Evolutionary conservation across 2,888 invertebrate genomes (phyloP), one percentile per base, ranked within the genome.

Genomic region (Eubasilissa splendida): DNA sequence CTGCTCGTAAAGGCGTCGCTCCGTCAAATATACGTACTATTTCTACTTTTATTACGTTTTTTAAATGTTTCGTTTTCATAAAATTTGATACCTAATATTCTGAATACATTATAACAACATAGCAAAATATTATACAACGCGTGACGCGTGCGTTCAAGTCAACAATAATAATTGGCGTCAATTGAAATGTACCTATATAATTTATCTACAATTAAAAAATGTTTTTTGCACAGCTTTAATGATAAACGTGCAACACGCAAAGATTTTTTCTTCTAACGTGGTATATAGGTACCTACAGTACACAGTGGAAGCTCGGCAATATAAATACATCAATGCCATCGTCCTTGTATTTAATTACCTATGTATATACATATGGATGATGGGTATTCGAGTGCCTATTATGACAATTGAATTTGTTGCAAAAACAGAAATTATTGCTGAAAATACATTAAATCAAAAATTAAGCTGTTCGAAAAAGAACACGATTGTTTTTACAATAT

Each of bases 181-280:
- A 60, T 42, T 42, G 42, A 42, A 42, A 42, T 42, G 42, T 42
- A 42, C 4, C 42, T 42, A 42, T 42, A 42, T 42, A 42, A 42
- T 42, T 42, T 42, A 42, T 42, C 42, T 42, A 60, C 60, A 60
- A 60, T 60, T 60, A n/a, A 60, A 60, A 60, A 60, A n/a, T 22
- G 60, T 60, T n/a, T 60, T 60, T 60, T 60, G 7, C 42, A 42
- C 42, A 5, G 42, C 60, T n/a, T 60, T 14, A 60, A 60, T 60
- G 10, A 50, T 66, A 56, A 73, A 73, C 73, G 73, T 73, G 73
- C 73, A n/a, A 14, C 73, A 73, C 73, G 73, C 73, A 73, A 73
- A 12, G n/a, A 58, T 59, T 56, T 73, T 73, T 12, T n/a, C 31
- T 14, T 33, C 0, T 11, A 11, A 10, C 31, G 33, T 63, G 7